Evolutionary conservation across 35 echinoderm and acorn worm species (phyloP), one percentile per base, ranked within the genome.

Genomic region (Apostichopus californicus): DNA sequence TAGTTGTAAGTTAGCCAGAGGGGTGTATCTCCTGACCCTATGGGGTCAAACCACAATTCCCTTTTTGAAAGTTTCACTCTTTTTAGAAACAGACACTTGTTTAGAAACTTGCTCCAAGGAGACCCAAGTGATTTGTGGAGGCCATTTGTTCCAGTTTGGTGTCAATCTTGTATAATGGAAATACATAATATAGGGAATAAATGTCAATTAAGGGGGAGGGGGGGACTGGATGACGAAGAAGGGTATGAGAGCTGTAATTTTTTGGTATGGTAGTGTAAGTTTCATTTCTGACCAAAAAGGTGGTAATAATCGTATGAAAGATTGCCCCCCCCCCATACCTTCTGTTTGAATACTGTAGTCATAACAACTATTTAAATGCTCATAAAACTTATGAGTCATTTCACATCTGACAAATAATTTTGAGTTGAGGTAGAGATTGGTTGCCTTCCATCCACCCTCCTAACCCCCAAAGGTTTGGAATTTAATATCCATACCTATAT

Each of bases 21-120:
- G 64, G 64, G 64, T 11, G 5, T 56, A 46, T 54, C 80, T 83
- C 11, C 17, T 83, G 46, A 83, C 80, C 80, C 25, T 46, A 46
- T 83, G 80, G 80, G 80, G 80, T 83, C 80, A 83, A 55, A 83
- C 80, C 80, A 83, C 80, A 83, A 14, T 83, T 56, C 14, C 17
- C 79, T 7, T 12, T 83, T 68, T 14, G n/a, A 56, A 83, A 83
- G 80, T 83, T 83, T 83, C 46, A 83, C 80, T 83, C 17, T 56
- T 83, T 46, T 46, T 46, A 46, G 34, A 46, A 46, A 46, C 34
- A 46, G 34, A 46, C 34, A 46, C 34, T 46, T 46, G 34, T 46
- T 46, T 46, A 46, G 34, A 46, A 46, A 68, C 18, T 68, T 68
- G 11, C 18, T 14, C 18, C 64, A 68, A 68, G 64, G 64, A 68